phyloP scores from a whole-genome alignment of 2,888 invertebrate species.

The Prenolepis imparis region DNA sequence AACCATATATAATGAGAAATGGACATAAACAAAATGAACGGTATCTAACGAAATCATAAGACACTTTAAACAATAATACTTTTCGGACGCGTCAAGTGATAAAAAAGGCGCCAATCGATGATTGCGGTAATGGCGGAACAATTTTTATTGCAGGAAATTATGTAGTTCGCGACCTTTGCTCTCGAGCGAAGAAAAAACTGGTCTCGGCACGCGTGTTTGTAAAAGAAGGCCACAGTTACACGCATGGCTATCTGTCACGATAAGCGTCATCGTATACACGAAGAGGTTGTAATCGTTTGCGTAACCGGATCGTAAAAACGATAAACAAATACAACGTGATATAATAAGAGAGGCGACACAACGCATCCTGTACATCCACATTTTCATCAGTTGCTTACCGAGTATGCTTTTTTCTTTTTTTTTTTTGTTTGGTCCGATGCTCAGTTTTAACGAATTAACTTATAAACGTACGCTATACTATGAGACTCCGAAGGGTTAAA shows the following conservation, averaged over 20 bases:
- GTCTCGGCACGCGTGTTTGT: slow-evolving; percentile 48
- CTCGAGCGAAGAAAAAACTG: slow-evolving; percentile 23
- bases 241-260: slow-evolving; percentile 33
- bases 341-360: slow-evolving; percentile 11
- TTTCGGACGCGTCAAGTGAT: neutral
- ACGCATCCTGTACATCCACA: neutral
- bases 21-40: neutral
- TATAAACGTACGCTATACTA: neutral
- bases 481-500: neutral
- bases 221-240: slow-evolving; percentile 48
- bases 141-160: slow-evolving; percentile 52
- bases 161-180: slow-evolving; percentile 46
- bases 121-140: slow-evolving; percentile 15
- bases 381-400: neutral
- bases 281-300: slow-evolving; percentile 52
- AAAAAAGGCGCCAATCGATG: neutral
- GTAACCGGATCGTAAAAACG: slow-evolving; percentile 47
- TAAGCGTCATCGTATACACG: slow-evolving; percentile 8
- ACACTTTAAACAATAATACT: neutral
- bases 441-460: neutral
- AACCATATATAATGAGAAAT: neutral
- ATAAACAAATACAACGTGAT: slow-evolving; percentile 43
- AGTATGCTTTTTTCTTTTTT: neutral
- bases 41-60: neutral
- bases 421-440: neutral